Evolutionary conservation across 2,797 vertebrate species (phyloP), one percentile per base, ranked within the genome.

Genomic region (Salarias fasciatus): DNA sequence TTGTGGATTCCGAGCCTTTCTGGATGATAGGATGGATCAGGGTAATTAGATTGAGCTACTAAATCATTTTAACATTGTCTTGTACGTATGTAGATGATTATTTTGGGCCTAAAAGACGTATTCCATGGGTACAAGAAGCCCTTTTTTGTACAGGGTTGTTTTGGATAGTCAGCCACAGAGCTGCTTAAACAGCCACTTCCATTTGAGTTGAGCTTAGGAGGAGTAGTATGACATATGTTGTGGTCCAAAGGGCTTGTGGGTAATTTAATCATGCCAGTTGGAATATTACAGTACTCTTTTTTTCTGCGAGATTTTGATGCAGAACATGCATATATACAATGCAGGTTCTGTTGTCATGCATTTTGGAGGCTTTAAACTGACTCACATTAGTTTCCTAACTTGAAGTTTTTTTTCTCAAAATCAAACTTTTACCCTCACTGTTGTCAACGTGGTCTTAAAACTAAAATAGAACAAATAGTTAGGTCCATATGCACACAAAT

Each of bases 201-300:
- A 56, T 82, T 86, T 82, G 72, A 87, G 77, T 84, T 65, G 63
- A 77, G 54, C 77, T 78, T 64, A 74, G 54, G 64, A 79, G 56
- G 41, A 52, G 45, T 55, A n/a, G 53, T 63, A 43, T 76, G 80
- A 82, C 80, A 83, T 64, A 69, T 78, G 60, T 67, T 12, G 49
- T 56, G 35, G 33, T 77, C 77, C 77, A 3, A 2, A 59, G 77
- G 85, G 53, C 71, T 86, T 88, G 59, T 76, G 77, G 77, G 57
- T 70, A 75, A 80, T 63, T 63, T 67, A 75, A 64, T 57, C 71
- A 68, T 69, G 36, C 68, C 57, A 62, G 61, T 73, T 69, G 62
- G 60, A 60, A 82, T 76, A 73, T 56, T 69, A 76, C 46, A 50
- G 42, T 67, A 67, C 75, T 69, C 52, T 48, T 72, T 71, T 71